phyloP scores from a whole-genome alignment of 2,113 vertebrate species.

The Crotalus helleri region DNA sequence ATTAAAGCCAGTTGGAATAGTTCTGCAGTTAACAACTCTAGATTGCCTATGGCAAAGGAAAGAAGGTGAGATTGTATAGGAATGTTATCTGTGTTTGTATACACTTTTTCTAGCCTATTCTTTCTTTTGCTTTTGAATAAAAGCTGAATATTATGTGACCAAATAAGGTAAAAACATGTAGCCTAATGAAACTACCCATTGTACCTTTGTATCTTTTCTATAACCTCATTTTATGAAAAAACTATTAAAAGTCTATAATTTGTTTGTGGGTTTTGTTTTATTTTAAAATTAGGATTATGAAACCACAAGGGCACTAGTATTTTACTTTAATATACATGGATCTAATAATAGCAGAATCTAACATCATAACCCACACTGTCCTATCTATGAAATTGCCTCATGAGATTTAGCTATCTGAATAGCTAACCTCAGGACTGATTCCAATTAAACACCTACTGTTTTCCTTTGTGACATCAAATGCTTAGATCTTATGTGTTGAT shows the following conservation, averaged over 20 bases:
- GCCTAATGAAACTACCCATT: neutral
- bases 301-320: neutral
- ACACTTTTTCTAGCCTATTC: neutral
- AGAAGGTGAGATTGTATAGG: neutral
- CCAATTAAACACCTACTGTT: neutral
- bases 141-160: neutral
- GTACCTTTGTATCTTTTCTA: neutral
- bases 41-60: neutral
- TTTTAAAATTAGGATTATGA: neutral
- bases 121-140: neutral
- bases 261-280: neutral
- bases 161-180: neutral
- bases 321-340: neutral
- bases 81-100: neutral
- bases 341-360: neutral
- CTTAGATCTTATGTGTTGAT: conserved; percentile 6
- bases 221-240: neutral
- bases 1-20: neutral
- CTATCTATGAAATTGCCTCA: neutral
- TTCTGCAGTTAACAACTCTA: neutral
- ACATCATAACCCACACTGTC: neutral
- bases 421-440: conserved; percentile 2
- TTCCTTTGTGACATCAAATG: conserved; percentile 20
- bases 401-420: neutral
- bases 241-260: neutral